Evolutionary conservation across 2,888 invertebrate species (phyloP).

Genomic region (Anoncus sp.): DNA sequence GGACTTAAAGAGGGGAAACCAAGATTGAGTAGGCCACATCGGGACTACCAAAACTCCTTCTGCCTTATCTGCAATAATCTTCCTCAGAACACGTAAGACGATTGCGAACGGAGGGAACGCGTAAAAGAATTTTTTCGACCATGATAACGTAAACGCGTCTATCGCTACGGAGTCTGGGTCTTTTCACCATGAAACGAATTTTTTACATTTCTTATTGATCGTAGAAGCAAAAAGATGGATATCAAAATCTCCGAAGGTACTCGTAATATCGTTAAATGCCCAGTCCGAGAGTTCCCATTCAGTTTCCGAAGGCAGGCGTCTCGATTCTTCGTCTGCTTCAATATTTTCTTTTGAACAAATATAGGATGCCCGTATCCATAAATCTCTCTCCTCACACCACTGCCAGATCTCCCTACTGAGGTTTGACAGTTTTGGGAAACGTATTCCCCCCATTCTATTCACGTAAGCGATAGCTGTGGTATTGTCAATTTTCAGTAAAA

Average conservation of each 20-base stretch:
- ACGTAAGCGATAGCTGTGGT: slow-evolving; percentile 21
- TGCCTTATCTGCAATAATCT: slow-evolving; percentile 43
- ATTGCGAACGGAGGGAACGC: slow-evolving; percentile 63
- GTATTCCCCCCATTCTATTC: slow-evolving; percentile 19
- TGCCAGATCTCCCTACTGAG: slow-evolving; percentile 21
- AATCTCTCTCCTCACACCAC: slow-evolving; percentile 19
- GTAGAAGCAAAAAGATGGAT: too few species aligned
- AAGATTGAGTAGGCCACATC: slow-evolving; percentile 25
- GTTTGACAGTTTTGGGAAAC: background rate
- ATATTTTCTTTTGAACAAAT: slow-evolving; percentile 15
- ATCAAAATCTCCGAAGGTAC: too few species aligned
- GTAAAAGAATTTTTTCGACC: slow-evolving; percentile 43
- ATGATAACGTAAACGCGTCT: slow-evolving; percentile 14
- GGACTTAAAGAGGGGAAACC: slow-evolving; percentile 6
- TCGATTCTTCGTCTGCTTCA: slow-evolving; percentile 9
- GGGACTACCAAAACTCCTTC: slow-evolving; percentile 11
- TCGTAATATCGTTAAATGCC: background rate
- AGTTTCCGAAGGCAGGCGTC: background rate
- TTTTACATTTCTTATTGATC: background rate
- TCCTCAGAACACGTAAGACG: slow-evolving; percentile 49
- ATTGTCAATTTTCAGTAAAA: background rate
- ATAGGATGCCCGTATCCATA: slow-evolving; percentile 17
- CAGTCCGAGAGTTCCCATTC: slow-evolving; percentile 1
- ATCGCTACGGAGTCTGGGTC: slow-evolving; percentile 11
- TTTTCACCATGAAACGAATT: background rate